Conservation (phyloP, 2,113 vertebrate species). For the Corydoras maculifer region DNA sequence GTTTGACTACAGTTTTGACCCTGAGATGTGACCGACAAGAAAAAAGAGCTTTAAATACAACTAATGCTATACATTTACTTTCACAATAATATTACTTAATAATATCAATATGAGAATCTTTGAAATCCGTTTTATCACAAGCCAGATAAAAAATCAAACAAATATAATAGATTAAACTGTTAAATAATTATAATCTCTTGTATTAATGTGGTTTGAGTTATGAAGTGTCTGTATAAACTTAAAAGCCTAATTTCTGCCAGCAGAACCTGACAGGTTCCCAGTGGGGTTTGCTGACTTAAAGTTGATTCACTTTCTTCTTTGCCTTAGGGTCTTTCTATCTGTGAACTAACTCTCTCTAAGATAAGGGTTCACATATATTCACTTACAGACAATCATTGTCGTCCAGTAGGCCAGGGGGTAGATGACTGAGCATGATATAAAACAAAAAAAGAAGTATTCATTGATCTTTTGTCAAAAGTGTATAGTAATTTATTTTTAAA, state of each 20-base stretch:
- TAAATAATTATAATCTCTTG: conserved; percentile 26
- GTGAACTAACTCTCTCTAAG: conserved; percentile 45
- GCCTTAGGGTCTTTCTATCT: conserved; percentile 60
- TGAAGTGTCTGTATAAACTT: conserved; percentile 52
- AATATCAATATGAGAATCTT: no score
- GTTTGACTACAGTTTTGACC: no score
- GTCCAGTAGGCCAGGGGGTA: conserved; percentile 47
- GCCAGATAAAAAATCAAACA: conserved; percentile 24
- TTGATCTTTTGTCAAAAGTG: neutral
- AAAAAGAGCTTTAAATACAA: no score
- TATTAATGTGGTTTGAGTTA: conserved; percentile 52
- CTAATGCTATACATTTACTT: no score
- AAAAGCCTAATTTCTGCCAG: conserved; percentile 41
- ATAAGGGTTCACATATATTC: conserved; percentile 52
- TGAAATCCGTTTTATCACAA: conserved; percentile 4
- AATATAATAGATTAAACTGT: conserved; percentile 32
- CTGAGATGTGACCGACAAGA: no score
- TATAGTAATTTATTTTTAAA: neutral
- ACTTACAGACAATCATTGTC: conserved; percentile 42
- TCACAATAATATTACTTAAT: no score
- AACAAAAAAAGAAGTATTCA: neutral
- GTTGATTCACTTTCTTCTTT: conserved; percentile 29
- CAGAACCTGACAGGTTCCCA: conserved; percentile 47
- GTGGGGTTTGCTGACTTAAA: conserved; percentile 53
- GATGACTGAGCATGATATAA: conserved; percentile 12